Evolutionary conservation across 92 coral and sea anemone species (phyloP).

Genomic region (Heliopora coerulea): DNA sequence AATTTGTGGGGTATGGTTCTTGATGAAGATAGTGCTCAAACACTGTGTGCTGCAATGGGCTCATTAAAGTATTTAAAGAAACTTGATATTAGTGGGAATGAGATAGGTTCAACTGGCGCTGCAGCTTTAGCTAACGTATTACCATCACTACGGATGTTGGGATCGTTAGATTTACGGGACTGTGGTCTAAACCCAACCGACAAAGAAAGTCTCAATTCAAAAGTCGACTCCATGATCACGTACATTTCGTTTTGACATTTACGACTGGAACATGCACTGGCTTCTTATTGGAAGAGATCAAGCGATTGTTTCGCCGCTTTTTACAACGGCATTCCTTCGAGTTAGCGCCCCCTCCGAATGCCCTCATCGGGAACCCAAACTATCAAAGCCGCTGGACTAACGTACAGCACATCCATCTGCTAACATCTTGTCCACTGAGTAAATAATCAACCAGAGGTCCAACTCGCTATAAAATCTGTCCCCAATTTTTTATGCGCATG

Average conservation of each 20-base stretch:
- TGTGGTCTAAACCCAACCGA: background rate
- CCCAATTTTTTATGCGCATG: too few species aligned
- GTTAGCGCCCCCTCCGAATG: too few species aligned
- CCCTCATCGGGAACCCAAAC: too few species aligned
- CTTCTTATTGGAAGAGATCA: too few species aligned
- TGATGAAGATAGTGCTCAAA: background rate
- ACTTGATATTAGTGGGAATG: background rate
- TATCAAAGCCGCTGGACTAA: too few species aligned
- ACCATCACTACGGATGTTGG: constrained; percentile 22
- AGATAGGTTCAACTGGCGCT: background rate
- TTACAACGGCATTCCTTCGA: background rate
- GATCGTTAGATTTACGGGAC: background rate
- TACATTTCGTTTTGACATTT: too few species aligned
- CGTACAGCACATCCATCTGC: too few species aligned
- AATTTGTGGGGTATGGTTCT: background rate
- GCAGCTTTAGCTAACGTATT: constrained; percentile 6
- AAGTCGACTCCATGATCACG: background rate
- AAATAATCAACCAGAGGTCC: too few species aligned
- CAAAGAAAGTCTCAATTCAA: background rate
- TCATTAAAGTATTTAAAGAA: constrained; percentile 7
- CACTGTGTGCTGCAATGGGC: background rate
- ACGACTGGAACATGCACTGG: too few species aligned
- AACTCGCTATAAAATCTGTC: too few species aligned
- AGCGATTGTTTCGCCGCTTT: background rate
- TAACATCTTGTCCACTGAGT: too few species aligned